Percentiles rank a stretch among this genome's conserved stretches.
phyloP scores from a whole-genome alignment of 1,140 invertebrate species.

The Zaprionus inermis region DNA sequence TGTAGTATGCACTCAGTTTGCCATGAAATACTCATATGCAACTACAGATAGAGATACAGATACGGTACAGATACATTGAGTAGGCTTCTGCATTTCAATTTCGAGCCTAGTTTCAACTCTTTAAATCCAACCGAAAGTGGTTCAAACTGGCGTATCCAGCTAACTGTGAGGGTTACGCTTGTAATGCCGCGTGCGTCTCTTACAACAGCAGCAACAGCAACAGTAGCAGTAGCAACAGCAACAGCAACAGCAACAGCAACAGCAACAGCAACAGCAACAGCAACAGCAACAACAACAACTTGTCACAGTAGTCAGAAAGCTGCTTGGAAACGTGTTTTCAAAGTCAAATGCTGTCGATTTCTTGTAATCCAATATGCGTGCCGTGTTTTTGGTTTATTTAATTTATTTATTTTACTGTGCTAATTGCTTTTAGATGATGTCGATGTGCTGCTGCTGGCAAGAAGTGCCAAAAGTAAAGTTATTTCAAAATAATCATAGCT shows the following conservation, averaged over 20 bases:
- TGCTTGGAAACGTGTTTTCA: constrained; percentile 59
- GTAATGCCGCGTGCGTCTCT: constrained; percentile 22
- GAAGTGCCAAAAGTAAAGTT: background rate
- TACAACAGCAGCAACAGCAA: constrained; percentile 32
- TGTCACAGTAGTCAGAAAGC: constrained; percentile 28
- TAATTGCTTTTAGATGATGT: constrained; percentile 43
- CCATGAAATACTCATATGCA: constrained; percentile 36
- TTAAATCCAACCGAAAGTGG: constrained; percentile 76
- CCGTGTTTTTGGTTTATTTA: constrained; percentile 24
- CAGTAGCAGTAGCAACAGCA: too few species aligned
- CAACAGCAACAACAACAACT: constrained; percentile 24
- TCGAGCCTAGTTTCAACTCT: constrained; percentile 64
- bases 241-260: constrained; percentile 19
- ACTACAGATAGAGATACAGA: constrained; percentile 21
- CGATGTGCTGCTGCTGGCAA: background rate
- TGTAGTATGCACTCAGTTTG: background rate
- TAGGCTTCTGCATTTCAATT: constrained; percentile 12
- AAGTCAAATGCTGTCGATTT: constrained; percentile 43
- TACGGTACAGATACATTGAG: constrained; percentile 8
- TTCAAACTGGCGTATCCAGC: constrained; percentile 67
- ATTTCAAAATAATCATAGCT: background rate
- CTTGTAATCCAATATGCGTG: constrained; percentile 64
- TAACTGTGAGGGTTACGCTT: constrained; percentile 63
- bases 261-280: constrained; percentile 19
- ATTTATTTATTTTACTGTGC: constrained; percentile 33